Base-by-base conservation (phyloP, 2,888 invertebrate species). In the Tuta absoluta region DNA sequence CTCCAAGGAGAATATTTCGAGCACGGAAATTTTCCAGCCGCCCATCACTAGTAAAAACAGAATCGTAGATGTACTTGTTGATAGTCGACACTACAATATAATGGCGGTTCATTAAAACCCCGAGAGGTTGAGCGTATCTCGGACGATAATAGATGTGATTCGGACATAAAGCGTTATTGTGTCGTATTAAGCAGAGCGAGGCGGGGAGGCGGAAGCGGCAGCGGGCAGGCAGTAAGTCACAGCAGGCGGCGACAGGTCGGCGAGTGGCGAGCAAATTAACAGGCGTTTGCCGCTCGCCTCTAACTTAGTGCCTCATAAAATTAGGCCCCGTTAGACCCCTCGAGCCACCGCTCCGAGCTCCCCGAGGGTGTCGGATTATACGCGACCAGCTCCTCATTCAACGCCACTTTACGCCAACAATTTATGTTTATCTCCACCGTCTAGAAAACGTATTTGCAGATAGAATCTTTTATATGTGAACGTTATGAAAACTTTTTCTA, bases 291-390 rank as follows among this genome's bases (percentile, higher is more conserved):
- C 86, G 81, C 86, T 86, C 84, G 83, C 82, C 83, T 84, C 85
- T 86, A 86, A 90, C 86, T 90, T 89, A 90, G 87, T 86, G 83
- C 87, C 89, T 91, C 91, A 84, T 90, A 89, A 91, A 90, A 91
- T 90, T 89, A 89, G 88, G 81, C 86, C 80, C 85, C 82, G 84
- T 85, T 86, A 86, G 81, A 82, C 81, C 88, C 83, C 85, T 86
- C 80, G 76, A 84, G 80, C 83, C 73, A 75, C 75, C 74, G 77
- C 77, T 66, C 70, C 75, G 72, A 72, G 69, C 74, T 79, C 84
- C 80, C 81, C 71, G 72, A 78, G 79, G 80, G 78, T 71, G 72
- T 69, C 71, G 78, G 79, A 82, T 82, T 83, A 82, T 77, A 72
- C 75, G 71, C 71, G 73, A 73, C 68, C 75, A 72, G 75, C 81